Evolutionary conservation across 2,797 vertebrate genomes (phyloP), one percentile per base, ranked within the genome.

Genomic region (Botia kubotai): DNA sequence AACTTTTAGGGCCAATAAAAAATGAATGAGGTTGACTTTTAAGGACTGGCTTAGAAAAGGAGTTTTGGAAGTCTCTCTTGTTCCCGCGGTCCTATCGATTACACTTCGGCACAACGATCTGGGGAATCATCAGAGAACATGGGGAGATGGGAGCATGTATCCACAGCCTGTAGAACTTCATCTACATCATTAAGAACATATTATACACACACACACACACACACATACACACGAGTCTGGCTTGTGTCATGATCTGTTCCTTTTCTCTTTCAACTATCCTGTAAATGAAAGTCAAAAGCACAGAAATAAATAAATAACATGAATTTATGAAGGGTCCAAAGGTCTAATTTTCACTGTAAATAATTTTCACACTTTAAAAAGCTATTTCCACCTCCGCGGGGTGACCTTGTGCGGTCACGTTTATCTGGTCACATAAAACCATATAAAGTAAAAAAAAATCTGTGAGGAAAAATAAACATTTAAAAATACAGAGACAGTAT

Each of bases 1-100:
- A 78, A 78, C 67, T 62, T 78, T 79, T 65, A 79, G 58, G 19
- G 10, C 53, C 21, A n/a, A 72, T 79, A 53, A 79, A 63, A 79
- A 36, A 79, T 79, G 5, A 72, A 79, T 63, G 58, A 72, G 33
- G 29, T 71, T 65, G 8, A 53, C 36, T 79, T 79, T 72, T 72
- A 39, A n/a, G 26, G 67, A 3, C 33, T 55, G 69, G 69, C 46
- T 65, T 63, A 62, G 36, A 63, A 70, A 46, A 52, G n/a, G 26
- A 39, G 63, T 63, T 79, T 79, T 43, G 58, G 46, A 65, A 72
- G 43, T 55, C 19, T 79, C 29, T 10, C 2, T 0, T 52, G 29
- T 53, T 70, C 29, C 58, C 23, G 43, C 36, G 26, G 57, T 21
- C 13, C 67, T 72, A 79, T 72, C 77, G 63, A 14, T 79, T 53